These are phyloP conservation scores for Aphaenogaster rudis DNA, from an alignment of 1,140 invertebrate species.

Conservation along the genomic window DNA sequence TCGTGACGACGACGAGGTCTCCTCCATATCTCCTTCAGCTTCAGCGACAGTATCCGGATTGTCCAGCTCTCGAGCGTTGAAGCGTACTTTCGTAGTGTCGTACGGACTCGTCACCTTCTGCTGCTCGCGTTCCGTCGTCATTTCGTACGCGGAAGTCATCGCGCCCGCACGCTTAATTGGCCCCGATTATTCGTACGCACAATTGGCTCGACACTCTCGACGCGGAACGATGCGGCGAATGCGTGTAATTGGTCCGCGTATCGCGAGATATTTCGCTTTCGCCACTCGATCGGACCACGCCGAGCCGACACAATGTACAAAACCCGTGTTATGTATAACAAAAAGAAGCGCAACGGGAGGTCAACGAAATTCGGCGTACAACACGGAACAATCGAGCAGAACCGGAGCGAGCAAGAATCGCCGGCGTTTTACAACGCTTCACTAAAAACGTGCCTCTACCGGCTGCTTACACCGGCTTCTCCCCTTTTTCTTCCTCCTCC, in stretches of 20 bases:
- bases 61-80: not conserved
- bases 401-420: not conserved
- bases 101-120: constrained; percentile 29
- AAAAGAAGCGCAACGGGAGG: not conserved
- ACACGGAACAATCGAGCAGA: not conserved
- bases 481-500: constrained; percentile 26
- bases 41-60: not conserved
- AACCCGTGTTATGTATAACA: not conserved
- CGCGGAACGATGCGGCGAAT: not conserved
- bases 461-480: constrained; percentile 24
- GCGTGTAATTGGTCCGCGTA: not conserved
- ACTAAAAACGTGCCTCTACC: constrained; percentile 37
- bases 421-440: constrained; percentile 26
- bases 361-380: not conserved
- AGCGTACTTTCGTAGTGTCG: not conserved
- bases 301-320: not conserved
- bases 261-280: not conserved
- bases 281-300: not conserved
- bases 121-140: constrained; percentile 23
- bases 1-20: not conserved
- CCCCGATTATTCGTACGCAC: constrained; percentile 38
- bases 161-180: constrained; percentile 49
- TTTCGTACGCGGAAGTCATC: constrained; percentile 71
- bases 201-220: constrained; percentile 26
- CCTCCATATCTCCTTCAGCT: not conserved